Conservation (phyloP, 2,113 vertebrate genomes). For the Nematolebias whitei region DNA sequence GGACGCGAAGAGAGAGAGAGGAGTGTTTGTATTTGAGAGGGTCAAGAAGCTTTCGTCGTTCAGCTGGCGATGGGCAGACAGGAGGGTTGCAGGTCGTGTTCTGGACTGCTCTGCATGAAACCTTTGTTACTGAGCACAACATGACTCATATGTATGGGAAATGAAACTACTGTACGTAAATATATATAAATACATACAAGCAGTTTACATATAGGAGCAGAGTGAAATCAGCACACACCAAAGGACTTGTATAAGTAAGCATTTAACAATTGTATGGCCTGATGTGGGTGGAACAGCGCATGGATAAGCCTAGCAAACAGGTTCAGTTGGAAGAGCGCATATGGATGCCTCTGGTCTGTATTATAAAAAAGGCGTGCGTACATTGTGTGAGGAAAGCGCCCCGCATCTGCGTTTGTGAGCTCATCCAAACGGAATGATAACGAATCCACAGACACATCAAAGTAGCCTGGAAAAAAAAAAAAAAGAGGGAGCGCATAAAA, state of each 20-base stretch:
- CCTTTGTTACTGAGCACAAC: conserved; percentile 24
- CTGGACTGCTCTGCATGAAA: conserved; percentile 51
- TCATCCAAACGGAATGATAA: conserved; percentile 89
- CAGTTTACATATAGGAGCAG: not conserved
- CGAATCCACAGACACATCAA: conserved; percentile 93
- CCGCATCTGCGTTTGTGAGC: conserved; percentile 78
- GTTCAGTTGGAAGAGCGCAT: conserved; percentile 51
- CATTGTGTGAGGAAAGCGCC: conserved; percentile 18
- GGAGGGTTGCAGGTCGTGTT: conserved; percentile 62
- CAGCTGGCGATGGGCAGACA: conserved; percentile 68
- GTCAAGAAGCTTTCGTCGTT: conserved; percentile 68
- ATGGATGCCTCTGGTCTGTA: conserved; percentile 66
- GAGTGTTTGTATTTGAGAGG: conserved; percentile 61
- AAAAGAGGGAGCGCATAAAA: conserved; percentile 77
- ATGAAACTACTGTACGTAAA: not conserved
- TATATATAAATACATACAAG: no score
- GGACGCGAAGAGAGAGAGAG: conserved; percentile 52
- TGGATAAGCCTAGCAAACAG: conserved; percentile 61
- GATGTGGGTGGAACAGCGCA: conserved; percentile 57
- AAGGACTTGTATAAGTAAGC: conserved; percentile 56
- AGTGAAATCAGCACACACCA: conserved; percentile 24
- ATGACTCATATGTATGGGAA: conserved; percentile 18
- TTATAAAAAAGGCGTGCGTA: conserved; percentile 26
- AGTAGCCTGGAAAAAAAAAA: conserved; percentile 75
- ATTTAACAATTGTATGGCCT: conserved; percentile 56